A percentile compares a stretch with the other conserved stretches of the same genome.
These are phyloP conservation scores for Penaeus japonicus DNA, from an alignment of 1,140 invertebrate species.

Conservation along the genomic window DNA sequence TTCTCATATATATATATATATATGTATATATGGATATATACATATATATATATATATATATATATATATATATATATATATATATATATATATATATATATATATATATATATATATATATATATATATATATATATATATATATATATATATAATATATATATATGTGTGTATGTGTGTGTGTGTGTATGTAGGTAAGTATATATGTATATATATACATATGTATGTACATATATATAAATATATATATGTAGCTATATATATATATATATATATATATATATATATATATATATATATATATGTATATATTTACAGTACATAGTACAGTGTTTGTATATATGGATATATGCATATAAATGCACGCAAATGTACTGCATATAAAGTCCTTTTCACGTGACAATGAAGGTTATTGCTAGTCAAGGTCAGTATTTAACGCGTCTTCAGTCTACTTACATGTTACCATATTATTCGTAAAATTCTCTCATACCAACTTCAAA, in stretches of 20 bases:
- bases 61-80: background rate
- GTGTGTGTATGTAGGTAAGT: background rate
- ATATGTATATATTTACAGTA: too few species aligned
- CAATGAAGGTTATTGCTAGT: too few species aligned
- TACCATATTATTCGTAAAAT: too few species aligned
- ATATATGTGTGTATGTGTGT: background rate
- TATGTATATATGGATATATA: slow-evolving; percentile 4
- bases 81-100: slow-evolving; percentile 9
- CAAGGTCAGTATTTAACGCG: too few species aligned
- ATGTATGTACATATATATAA: background rate
- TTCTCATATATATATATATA: slow-evolving; percentile 31
- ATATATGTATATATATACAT: background rate
- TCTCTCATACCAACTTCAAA: too few species aligned
- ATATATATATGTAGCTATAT: background rate
- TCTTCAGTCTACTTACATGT: too few species aligned
- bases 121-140: slow-evolving; percentile 22
- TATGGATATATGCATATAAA: too few species aligned
- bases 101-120: slow-evolving; percentile 2
- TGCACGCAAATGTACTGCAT: too few species aligned
- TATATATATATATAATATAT: background rate
- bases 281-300: slow-evolving; percentile 34
- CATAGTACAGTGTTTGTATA: too few species aligned
- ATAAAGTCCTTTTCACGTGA: too few species aligned
- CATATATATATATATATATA: slow-evolving; percentile 10
- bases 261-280: slow-evolving; percentile 10